These are phyloP conservation scores for Heliangelus exortis DNA, from an alignment of 2,797 vertebrate genomes.

Conservation along the genomic window DNA sequence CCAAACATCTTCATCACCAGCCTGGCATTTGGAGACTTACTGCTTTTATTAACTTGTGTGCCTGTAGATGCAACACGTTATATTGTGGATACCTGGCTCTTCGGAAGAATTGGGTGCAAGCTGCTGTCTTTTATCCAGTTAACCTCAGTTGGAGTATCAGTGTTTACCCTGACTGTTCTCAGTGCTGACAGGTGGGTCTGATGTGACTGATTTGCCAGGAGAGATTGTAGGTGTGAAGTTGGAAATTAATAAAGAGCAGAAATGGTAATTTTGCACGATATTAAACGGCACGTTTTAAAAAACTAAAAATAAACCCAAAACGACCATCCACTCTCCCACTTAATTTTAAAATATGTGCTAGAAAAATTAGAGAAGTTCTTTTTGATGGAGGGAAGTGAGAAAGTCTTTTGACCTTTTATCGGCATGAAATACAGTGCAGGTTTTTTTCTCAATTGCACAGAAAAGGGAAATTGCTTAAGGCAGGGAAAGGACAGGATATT, in stretches of 20 bases:
- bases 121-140: conserved; percentile 84
- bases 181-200: conserved; percentile 84
- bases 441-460: not conserved
- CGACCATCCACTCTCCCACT: not conserved
- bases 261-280: not conserved
- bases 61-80: conserved; percentile 82
- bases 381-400: not conserved
- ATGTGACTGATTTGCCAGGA: not conserved
- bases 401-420: conserved; percentile 50
- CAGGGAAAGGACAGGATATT: conserved; percentile 52
- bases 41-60: conserved; percentile 83
- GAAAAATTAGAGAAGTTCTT: not conserved
- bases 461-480: not conserved
- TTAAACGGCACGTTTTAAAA: not conserved
- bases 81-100: conserved; percentile 81
- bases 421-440: conserved; percentile 25
- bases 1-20: conserved; percentile 87
- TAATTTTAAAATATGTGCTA: not conserved
- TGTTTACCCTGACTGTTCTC: conserved; percentile 84
- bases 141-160: conserved; percentile 84
- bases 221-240: not conserved
- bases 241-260: not conserved
- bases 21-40: conserved; percentile 82
- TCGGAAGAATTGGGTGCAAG: conserved; percentile 83
- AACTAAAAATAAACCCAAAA: not conserved